Evolutionary conservation across 2,888 invertebrate species (phyloP), one percentile per base, ranked within the genome.

Genomic region (Panzeria rudis): DNA sequence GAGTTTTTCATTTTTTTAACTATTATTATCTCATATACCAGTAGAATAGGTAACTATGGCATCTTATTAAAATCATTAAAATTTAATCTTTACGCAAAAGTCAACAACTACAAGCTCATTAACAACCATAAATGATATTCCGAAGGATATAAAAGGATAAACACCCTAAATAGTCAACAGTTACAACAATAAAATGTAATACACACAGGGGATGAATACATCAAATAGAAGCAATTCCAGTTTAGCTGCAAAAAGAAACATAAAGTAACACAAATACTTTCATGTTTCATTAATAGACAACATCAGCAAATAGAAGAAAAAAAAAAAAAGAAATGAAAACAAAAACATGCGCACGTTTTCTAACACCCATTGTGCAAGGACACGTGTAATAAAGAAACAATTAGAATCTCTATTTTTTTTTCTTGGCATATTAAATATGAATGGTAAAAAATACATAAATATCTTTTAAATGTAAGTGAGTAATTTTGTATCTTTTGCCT

Each of bases 341-440:
- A 64, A 41, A 71, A 84, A 81, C 69, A 72, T 77, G 81, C 73
- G 64, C 82, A 82, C 82, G 85, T 78, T 78, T 71, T 75, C 68
- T n/a, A 69, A 82, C 85, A 85, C 85, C 85, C 85, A 78, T 82
- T 62, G 85, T 64, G 85, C 62, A 78, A 82, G 82, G 81, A 82
- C 85, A 85, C 85, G 85, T 85, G 85, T 78, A 82, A 82, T 64
- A 82, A 82, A 50, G 85, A 75, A 85, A 85, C 85, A 85, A 85
- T 85, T 85, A 85, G 82, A 82, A 64, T 73, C 77, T 84, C 23
- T 20, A 15, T 81, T 77, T 50, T 52, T 62, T 66, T 78, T 25
- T 52, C 44, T 66, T 38, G 32, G 20, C 44, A 59, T 56, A 54
- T 62, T 62, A 62, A 73, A 76, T 71, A 68, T 66, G 38, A 66